These are phyloP conservation scores for Saturnia pavonia DNA, from an alignment of 2,888 invertebrate species.

Conservation along the genomic window DNA sequence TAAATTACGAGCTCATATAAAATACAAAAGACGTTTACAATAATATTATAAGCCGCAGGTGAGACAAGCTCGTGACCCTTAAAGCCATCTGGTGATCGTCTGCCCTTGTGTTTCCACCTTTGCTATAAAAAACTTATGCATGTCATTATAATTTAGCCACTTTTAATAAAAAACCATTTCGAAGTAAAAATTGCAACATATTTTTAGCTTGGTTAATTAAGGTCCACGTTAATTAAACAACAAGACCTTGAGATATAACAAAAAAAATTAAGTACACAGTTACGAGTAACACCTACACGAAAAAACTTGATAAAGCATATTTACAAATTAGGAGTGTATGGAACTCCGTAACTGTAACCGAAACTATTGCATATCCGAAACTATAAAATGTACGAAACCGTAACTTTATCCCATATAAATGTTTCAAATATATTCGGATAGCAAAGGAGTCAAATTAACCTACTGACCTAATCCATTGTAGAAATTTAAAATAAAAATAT, in stretches of 20 bases:
- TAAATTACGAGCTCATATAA: neutral
- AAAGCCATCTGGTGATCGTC: slow-evolving; percentile 21
- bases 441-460: too few species aligned
- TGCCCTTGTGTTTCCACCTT: slow-evolving; percentile 33
- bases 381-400: too few species aligned
- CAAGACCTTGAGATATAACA: neutral
- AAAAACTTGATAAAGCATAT: too few species aligned
- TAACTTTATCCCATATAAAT: too few species aligned
- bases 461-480: too few species aligned
- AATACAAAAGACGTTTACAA: slow-evolving; percentile 5
- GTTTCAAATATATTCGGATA: too few species aligned
- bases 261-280: too few species aligned
- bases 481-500: too few species aligned
- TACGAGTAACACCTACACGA: too few species aligned
- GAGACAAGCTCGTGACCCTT: slow-evolving; percentile 11
- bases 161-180: neutral
- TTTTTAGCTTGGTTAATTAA: neutral
- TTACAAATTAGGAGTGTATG: too few species aligned
- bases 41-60: slow-evolving; percentile 14
- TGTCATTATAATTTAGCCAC: slow-evolving; percentile 20
- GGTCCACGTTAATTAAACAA: neutral
- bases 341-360: too few species aligned
- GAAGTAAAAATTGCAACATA: neutral
- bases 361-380: too few species aligned
- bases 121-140: slow-evolving; percentile 24